phyloP scores from a whole-genome alignment of 2,113 vertebrate species.

The Notiomystis cincta region DNA sequence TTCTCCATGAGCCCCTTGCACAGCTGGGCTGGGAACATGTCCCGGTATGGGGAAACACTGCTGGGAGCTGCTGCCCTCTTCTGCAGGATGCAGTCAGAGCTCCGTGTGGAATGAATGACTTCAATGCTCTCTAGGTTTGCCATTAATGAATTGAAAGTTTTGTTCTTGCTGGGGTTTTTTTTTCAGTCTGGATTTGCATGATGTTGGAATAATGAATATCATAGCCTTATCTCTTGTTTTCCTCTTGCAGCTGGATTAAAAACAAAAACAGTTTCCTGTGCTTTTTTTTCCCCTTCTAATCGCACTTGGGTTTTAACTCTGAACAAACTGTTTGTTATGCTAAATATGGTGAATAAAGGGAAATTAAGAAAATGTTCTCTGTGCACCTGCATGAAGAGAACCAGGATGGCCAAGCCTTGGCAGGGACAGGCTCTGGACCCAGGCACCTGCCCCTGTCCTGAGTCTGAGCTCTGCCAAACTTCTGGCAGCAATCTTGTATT shows the following conservation, averaged over 20 bases:
- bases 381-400: neutral
- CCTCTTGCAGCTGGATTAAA: neutral
- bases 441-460: neutral
- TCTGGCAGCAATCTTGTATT: neutral
- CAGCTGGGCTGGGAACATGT: neutral
- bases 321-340: rapidly evolving
- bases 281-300: neutral
- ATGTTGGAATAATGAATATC: neutral
- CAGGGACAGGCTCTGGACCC: neutral
- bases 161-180: neutral
- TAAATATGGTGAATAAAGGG: neutral
- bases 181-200: neutral
- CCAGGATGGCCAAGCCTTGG: neutral
- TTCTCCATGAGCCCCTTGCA: neutral
- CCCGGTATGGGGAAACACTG: neutral
- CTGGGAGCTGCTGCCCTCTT: neutral
- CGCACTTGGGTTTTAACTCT: neutral
- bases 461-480: neutral
- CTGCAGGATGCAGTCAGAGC: neutral
- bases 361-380: neutral
- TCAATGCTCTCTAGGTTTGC: neutral
- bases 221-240: neutral
- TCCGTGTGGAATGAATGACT: neutral
- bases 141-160: neutral
- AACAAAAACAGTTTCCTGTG: neutral